phyloP scores from a whole-genome alignment of 2,888 invertebrate species.

The Drosophila lacicola region DNA sequence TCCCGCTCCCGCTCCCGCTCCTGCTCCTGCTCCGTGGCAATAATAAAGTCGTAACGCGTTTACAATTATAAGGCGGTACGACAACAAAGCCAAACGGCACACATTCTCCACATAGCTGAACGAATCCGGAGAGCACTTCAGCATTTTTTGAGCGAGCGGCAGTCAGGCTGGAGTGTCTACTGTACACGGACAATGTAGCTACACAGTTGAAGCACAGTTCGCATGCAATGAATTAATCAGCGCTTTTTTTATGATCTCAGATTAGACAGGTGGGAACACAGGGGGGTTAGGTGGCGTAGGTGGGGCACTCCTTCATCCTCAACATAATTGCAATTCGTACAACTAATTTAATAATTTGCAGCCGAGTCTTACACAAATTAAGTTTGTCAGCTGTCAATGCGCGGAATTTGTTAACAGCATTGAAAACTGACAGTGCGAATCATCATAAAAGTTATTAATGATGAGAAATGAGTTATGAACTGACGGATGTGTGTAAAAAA shows the following conservation, averaged over 20 bases:
- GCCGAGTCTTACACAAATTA: constrained; percentile 74
- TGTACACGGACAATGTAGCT: constrained; percentile 44
- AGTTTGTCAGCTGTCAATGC: constrained; percentile 83
- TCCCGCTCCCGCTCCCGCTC: not conserved
- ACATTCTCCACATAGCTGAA: constrained; percentile 64
- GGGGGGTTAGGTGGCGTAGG: not conserved
- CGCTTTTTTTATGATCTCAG: constrained; percentile 56
- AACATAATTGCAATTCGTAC: constrained; percentile 73
- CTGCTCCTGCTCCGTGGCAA: constrained; percentile 24
- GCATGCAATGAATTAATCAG: constrained; percentile 76
- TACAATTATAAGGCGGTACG: constrained; percentile 73
- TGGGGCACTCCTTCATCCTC: not conserved
- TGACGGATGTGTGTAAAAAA: constrained; percentile 18
- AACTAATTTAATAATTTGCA: constrained; percentile 76
- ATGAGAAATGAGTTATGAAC: constrained; percentile 82
- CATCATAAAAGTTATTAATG: constrained; percentile 82
- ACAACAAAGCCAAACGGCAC: constrained; percentile 73
- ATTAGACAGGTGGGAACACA: constrained; percentile 19
- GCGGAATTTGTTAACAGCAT: constrained; percentile 84
- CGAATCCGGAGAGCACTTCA: constrained; percentile 6
- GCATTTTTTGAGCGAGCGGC: not conserved
- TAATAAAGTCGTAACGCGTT: constrained; percentile 77
- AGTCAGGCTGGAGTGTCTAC: constrained; percentile 36
- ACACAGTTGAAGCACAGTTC: constrained; percentile 44
- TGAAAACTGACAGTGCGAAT: constrained; percentile 82